Percentiles rank a stretch among this genome's conserved stretches.
Conservation (phyloP, 1,140 invertebrate species). For the Drepana arcuata region DNA sequence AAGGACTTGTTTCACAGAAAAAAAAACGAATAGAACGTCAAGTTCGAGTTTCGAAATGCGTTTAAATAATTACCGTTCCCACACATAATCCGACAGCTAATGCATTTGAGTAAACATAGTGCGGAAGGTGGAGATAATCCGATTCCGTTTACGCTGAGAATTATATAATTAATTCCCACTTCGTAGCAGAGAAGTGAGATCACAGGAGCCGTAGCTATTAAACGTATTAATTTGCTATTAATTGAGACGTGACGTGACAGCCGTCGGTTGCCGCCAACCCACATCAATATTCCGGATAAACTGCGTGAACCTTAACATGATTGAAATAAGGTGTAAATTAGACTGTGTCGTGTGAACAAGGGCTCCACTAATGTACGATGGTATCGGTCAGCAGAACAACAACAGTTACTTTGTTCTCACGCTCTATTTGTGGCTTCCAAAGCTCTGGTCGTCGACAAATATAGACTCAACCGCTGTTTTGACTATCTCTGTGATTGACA, state of each 20-base stretch:
- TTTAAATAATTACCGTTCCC: too few species aligned
- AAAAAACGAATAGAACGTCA: too few species aligned
- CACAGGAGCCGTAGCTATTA: too few species aligned
- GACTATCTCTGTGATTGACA: conserved; percentile 11
- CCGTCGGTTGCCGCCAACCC: conserved; percentile 2
- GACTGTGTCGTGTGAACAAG: too few species aligned
- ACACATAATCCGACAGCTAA: too few species aligned
- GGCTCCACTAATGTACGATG: conserved; percentile 18
- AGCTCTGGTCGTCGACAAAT: conserved; percentile 24
- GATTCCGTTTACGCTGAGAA: too few species aligned
- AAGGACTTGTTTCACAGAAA: too few species aligned
- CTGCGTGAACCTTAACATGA: conserved; percentile 14
- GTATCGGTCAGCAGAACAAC: conserved; percentile 27
- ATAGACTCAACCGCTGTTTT: conserved; percentile 22
- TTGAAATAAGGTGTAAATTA: conserved; percentile 13
- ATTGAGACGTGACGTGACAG: conserved; percentile 38
- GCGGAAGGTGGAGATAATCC: too few species aligned
- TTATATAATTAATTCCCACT: too few species aligned
- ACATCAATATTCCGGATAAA: conserved; percentile 1
- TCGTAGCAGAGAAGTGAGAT: too few species aligned
- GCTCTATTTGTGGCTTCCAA: conserved; percentile 35
- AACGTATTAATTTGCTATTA: conserved; percentile 30
- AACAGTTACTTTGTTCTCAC: conserved; percentile 40
- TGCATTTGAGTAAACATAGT: too few species aligned
- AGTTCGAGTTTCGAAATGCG: too few species aligned